Evolutionary conservation across 2,888 invertebrate genomes (phyloP).

Genomic region (Electrophaes corylata): DNA sequence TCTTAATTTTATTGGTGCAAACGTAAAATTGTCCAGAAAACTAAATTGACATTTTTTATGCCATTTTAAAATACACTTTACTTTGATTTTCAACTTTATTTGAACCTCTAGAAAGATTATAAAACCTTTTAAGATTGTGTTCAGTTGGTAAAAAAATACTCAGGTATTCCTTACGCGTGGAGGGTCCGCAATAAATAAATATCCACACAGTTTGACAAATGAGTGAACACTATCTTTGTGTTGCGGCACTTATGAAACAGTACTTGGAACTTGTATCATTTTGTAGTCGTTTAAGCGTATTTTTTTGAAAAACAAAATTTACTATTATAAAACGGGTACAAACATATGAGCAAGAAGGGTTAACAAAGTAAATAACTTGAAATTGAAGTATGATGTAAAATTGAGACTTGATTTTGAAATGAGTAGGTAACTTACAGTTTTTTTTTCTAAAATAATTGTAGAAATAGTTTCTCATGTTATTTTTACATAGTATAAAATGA

Average conservation of each 20-base stretch:
- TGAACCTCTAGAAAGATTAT: constrained; percentile 18
- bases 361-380: background rate
- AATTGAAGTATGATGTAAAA: too few relatives aligned
- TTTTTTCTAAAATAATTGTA: too few relatives aligned
- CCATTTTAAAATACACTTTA: background rate
- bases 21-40: constrained; percentile 28
- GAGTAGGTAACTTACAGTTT: too few relatives aligned
- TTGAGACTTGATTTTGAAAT: too few relatives aligned
- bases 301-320: constrained; percentile 10
- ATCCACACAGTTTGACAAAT: constrained; percentile 79
- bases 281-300: constrained; percentile 26
- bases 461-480: too few relatives aligned
- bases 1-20: background rate
- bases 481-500: too few relatives aligned
- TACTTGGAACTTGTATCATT: constrained; percentile 41
- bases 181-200: constrained; percentile 81
- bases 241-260: constrained; percentile 54
- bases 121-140: constrained; percentile 28
- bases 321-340: background rate
- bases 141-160: constrained; percentile 34
- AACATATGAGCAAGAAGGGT: background rate
- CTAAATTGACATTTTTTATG: constrained; percentile 27
- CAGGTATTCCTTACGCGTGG: constrained; percentile 71
- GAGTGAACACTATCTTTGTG: constrained; percentile 76
- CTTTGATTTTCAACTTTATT: constrained; percentile 43